Evolutionary conservation across 2,113 vertebrate genomes (phyloP), one percentile per base, ranked within the genome.

Genomic region (Chamaetylas fuelleborni): DNA sequence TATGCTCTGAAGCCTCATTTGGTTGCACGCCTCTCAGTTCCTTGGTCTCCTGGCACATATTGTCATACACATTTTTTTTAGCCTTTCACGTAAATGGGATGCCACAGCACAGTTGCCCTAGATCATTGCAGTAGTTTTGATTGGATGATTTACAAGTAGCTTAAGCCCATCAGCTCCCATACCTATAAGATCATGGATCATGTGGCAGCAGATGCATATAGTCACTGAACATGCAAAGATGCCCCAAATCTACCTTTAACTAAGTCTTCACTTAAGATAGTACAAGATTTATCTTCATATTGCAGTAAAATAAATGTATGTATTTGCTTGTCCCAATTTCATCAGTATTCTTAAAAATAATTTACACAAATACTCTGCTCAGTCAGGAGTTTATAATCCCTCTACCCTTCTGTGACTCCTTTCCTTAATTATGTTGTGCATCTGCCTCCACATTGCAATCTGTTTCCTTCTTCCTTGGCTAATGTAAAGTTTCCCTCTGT

Each of bases 401-500:
- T 91, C 57, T 85, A 90, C 43, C 19, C 84, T 90, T 85, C 85
- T 85, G 40, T 91, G 70, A 81, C 47, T 91, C 13, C 16, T 85
- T 94, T 93, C n/a, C 61, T 90, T 85, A 93, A 67, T 76, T 85
- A 74, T 53, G 19, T 22, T 54, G 19, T 64, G 29, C 69, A 81
- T 81, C 90, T 96, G 73, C 66, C 90, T 93, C 61, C 90, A 74
- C 65, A 91, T 87, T 81, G 47, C 77, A 95, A 92, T 90, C 69
- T 91, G 61, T 79, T 90, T 91, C 67, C 45, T 86, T 92, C 36
- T 73, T 88, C 42, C 45, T 26, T 61, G 57, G 58, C 40, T 88
- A 71, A 72, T 43, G 43, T 67, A 61, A 72, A 47, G 40, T 51
- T 84, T 77, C 16, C 53, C 34, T 54, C 42, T 86, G 45, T 28